Conservation (phyloP, 2,113 vertebrate species). For the Myiopsitta monachus region DNA sequence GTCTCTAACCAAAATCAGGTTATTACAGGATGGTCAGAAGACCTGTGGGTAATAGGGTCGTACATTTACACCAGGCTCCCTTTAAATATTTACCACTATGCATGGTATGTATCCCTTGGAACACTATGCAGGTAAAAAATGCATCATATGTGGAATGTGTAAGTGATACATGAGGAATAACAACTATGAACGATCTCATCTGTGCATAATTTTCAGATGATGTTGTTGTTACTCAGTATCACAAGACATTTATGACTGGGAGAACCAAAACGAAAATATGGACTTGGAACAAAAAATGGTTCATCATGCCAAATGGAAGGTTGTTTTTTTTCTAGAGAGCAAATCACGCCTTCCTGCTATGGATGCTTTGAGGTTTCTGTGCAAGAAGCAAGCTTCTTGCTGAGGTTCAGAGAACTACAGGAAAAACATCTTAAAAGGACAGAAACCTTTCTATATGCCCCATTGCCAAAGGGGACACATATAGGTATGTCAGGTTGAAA, state of each 20-base stretch:
- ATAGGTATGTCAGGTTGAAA: neutral
- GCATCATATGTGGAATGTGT: slow-evolving; percentile 1
- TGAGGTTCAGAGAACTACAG: neutral
- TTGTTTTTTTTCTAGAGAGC: neutral
- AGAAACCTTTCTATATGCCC: neutral
- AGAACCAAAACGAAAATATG: slow-evolving; percentile 30
- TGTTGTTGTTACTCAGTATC: slow-evolving; percentile 59
- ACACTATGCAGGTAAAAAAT: slow-evolving; percentile 28
- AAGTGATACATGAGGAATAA: slow-evolving; percentile 25
- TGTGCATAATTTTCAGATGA: slow-evolving; percentile 42
- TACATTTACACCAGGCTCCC: neutral
- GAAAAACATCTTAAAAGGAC: neutral
- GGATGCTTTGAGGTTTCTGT: neutral
- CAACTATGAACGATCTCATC: neutral
- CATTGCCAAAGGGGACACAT: neutral
- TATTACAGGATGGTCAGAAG: neutral
- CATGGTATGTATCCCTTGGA: neutral
- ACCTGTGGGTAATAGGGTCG: neutral
- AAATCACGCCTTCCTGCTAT: neutral
- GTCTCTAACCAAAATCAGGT: neutral
- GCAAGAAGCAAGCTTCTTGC: neutral
- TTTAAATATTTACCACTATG: neutral
- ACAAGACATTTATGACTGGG: slow-evolving; percentile 40
- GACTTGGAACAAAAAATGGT: slow-evolving; percentile 2
- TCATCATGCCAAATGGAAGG: neutral